Evolutionary conservation across 2,888 invertebrate species (phyloP), one percentile per base, ranked within the genome.

Genomic region (Hybos culiciformis): DNA sequence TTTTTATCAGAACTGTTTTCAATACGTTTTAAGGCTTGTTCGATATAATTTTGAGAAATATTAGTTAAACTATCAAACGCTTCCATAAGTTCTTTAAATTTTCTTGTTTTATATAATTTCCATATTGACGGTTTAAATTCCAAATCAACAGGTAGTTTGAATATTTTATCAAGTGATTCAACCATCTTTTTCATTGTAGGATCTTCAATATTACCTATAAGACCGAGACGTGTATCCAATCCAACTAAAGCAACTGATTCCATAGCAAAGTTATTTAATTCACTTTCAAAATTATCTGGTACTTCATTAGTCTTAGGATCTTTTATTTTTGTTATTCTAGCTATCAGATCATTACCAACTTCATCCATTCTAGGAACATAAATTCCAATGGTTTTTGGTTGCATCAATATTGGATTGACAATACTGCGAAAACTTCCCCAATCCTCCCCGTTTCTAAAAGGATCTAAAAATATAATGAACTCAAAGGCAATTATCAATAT

Each of bases 361-460:
- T 67, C 63, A 43, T 70, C 67, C 42, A 76, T 61, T 9, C 62
- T 66, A 3, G 68, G 63, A 4, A 70, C 54, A 48, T 75, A 76
- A 2, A 70, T 56, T 54, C 70, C 71, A 2, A 72, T 66, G 46
- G 71, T 60, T 49, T 75, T 73, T 0, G 79, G 77, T 53, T 77
- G 72, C 59, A 83, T 61, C 59, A 83, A 64, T 26, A 77, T 70
- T 40, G 77, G 77, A 59, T 81, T 80, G 0, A 79, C 77, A 46
- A 74, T 75, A 1, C 74, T 72, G 15, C 83, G 69, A 49, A 81
- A 70, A 41, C 73, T 68, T 32, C 74, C 71, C 83, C 83, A 83
- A 49, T 74, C 68, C 11, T 73, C 68, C 1, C 78, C 81, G 60
- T 78, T 74, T 4, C 73, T 74, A 51, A 24, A 8, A 32, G 11